Conservation (phyloP, 2,113 vertebrate genomes). For the Pomatostomus ruficeps region DNA sequence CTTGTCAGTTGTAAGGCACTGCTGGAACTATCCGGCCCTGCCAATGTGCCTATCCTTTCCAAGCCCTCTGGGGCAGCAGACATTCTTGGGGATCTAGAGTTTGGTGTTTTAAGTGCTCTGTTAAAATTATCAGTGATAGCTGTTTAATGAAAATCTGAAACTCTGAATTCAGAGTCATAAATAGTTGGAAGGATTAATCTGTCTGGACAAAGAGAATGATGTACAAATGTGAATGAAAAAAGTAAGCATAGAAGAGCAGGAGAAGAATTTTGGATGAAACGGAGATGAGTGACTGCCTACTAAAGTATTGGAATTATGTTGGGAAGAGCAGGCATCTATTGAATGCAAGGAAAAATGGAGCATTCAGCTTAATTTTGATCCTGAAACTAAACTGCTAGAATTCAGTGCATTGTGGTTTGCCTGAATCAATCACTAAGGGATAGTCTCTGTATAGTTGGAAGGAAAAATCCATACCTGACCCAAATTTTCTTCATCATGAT, state of each 20-base stretch:
- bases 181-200: background rate
- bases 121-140: background rate
- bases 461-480: background rate
- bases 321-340: background rate
- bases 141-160: background rate
- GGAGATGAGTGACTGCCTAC: background rate
- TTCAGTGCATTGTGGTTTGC: background rate
- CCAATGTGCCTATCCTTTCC: background rate
- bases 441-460: background rate
- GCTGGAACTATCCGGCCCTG: background rate
- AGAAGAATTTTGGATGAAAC: background rate
- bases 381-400: background rate
- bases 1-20: background rate
- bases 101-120: background rate
- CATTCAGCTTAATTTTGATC: background rate
- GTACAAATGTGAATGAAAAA: background rate
- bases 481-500: background rate
- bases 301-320: background rate
- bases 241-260: background rate
- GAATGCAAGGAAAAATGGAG: background rate
- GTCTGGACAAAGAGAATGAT: background rate
- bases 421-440: background rate
- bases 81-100: background rate
- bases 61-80: background rate
- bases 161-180: background rate